These are phyloP conservation scores for Formica selysi DNA, from an alignment of 1,140 invertebrate genomes.

Conservation along the genomic window DNA sequence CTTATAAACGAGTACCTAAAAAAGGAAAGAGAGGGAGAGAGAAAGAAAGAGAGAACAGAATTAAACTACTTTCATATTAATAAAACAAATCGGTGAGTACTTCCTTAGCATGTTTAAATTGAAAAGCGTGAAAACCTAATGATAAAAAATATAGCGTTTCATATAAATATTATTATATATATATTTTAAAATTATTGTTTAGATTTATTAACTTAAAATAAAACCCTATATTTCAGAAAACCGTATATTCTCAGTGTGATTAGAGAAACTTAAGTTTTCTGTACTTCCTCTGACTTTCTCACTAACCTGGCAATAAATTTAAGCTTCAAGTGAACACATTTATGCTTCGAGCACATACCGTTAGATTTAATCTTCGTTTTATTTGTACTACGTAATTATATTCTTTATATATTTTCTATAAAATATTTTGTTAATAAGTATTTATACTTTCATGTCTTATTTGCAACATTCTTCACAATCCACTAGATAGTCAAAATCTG, in stretches of 20 bases:
- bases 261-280: too few species aligned
- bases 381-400: not conserved
- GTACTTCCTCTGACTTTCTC: too few species aligned
- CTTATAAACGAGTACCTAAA: not conserved
- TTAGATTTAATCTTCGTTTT: conserved; percentile 17
- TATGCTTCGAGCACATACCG: not conserved
- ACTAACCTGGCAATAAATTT: not conserved
- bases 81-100: not conserved
- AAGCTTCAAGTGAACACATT: not conserved
- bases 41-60: not conserved
- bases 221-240: too few species aligned
- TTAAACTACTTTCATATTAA: not conserved
- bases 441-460: conserved; percentile 5
- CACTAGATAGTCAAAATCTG: conserved; percentile 56
- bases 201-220: not conserved
- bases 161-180: too few species aligned
- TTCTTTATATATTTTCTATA: not conserved
- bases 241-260: too few species aligned
- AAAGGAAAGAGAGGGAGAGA: not conserved
- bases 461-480: conserved; percentile 53
- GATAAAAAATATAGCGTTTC: not conserved
- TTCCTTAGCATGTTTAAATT: not conserved
- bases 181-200: not conserved
- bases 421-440: not conserved
- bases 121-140: not conserved